Evolutionary conservation across 2,113 vertebrate species (phyloP), one percentile per base, ranked within the genome.

Genomic region (Corvus moneduloides): DNA sequence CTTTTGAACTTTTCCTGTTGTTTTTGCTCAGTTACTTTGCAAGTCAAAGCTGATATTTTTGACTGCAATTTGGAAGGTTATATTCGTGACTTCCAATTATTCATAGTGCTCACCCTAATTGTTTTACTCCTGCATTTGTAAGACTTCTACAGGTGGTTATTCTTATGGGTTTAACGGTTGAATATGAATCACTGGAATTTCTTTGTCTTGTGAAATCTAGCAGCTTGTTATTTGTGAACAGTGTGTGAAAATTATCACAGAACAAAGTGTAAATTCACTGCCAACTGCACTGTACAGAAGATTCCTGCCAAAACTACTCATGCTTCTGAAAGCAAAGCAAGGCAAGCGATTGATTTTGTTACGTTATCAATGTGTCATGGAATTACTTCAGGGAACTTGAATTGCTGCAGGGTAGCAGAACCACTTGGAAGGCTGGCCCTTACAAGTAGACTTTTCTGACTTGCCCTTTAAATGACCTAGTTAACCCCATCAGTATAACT

Each of bases 271-370:
- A 84, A 86, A 89, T 81, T 85, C 76, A 62, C 46, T 76, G 63
- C 84, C 78, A 94, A 1, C 64, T 90, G 72, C 72, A 86, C 67
- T 30, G 49, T 61, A 56, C 35, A 56, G 73, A 87, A 87, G 55
- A 84, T 69, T 85, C 54, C 81, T 95, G 81, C 71, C 78, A 76
- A 66, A 91, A 77, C 56, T 79, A 28, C 51, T 94, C 11, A 43
- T 20, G 56, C 49, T 87, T 87, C 84, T 96, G 78, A 79, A 95
- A 83, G 90, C 79, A 87, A 43, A 89, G 68, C 77, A 77, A 91
- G 61, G 66, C 81, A 88, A 59, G 62, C 0, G 0, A 20, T 61
- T 54, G 81, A 75, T 94, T 56, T 64, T 76, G 56, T 81, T 73
- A 9, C 54, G 68, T 58, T 82, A 54, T 7, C 85, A 28, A 1